Evolutionary conservation across 2,113 vertebrate genomes (phyloP), one percentile per base, ranked within the genome.

Genomic region (Chroicocephalus ridibundus): DNA sequence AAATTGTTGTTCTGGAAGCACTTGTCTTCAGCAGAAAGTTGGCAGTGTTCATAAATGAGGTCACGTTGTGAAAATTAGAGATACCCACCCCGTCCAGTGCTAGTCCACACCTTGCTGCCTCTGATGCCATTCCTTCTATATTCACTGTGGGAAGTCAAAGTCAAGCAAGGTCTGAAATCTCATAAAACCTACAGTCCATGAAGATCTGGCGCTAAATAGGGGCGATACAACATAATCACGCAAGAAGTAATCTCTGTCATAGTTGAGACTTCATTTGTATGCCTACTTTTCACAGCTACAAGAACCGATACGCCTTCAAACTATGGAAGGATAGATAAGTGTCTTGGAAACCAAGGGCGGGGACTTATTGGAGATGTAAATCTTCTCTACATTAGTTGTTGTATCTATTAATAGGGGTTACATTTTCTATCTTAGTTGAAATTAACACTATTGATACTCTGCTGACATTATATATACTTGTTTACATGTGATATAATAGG

Each of bases 1-100:
- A 18, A 66, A 69, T 42, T 69, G 15, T 65, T 91, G 46, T 54
- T 90, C 46, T 86, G 85, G 82, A 69, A 97, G 69, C 36, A 58
- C 93, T 90, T 93, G 75, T 86, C 97, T 96, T 76, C 72, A 85
- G 84, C 77, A 75, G 84, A 88, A 95, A 92, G 65, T 62, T 97
- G 96, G 82, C 93, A 93, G 44, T 29, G 34, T 80, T 93, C 27
- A 38, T 44, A 57, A 91, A 55, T 91, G 83, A 94, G 88, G 40
- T 92, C 60, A 82, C 42, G 52, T 38, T 52, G 38, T 88, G 79
- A 88, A 94, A 88, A 95, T 40, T 68, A 90, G 60, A 90, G 82
- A 79, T 57, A 49, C 29, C 44, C 24, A 89, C n/a, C 49, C 85
- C 20, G 3, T 54, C 54, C 62, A 25, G 32, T 70, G 80, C 90